Percentiles rank a stretch among this genome's conserved stretches.
These are phyloP conservation scores for Brachionus calyciflorus DNA, from an alignment of 1,140 invertebrate species.

Conservation along the genomic window DNA sequence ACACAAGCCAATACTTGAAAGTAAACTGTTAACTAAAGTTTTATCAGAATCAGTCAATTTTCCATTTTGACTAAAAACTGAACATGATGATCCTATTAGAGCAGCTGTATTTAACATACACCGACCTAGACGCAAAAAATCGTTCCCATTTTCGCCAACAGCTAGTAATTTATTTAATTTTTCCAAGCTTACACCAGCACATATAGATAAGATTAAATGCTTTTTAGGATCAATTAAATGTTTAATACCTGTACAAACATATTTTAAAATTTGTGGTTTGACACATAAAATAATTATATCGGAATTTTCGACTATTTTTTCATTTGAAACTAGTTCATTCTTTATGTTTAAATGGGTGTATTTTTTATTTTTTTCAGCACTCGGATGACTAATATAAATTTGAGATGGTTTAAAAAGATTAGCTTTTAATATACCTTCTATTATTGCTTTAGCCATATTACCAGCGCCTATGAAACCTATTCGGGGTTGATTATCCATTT, in stretches of 20 bases:
- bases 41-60: not conserved
- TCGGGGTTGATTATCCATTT: no score
- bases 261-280: conserved; percentile 72
- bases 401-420: not conserved
- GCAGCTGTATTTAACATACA: conserved; percentile 49
- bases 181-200: conserved; percentile 69
- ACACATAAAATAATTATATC: conserved; percentile 84
- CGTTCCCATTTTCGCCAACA: conserved; percentile 78
- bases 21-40: not conserved
- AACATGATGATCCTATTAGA: conserved; percentile 48
- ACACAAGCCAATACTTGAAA: conserved; percentile 17
- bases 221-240: not conserved
- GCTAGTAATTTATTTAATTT: conserved; percentile 84
- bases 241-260: not conserved
- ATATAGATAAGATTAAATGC: conserved; percentile 52
- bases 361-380: not conserved
- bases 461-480: conserved; percentile 45
- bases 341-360: conserved; percentile 58
- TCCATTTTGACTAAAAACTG: conserved; percentile 42
- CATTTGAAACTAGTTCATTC: conserved; percentile 73
- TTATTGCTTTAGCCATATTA: conserved; percentile 43
- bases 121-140: conserved; percentile 60
- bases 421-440: not conserved
- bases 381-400: conserved; percentile 28
- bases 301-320: conserved; percentile 72